Evolutionary conservation across 2,797 vertebrate genomes (phyloP).

Genomic region (Ptychobarbus kaznakovi): DNA sequence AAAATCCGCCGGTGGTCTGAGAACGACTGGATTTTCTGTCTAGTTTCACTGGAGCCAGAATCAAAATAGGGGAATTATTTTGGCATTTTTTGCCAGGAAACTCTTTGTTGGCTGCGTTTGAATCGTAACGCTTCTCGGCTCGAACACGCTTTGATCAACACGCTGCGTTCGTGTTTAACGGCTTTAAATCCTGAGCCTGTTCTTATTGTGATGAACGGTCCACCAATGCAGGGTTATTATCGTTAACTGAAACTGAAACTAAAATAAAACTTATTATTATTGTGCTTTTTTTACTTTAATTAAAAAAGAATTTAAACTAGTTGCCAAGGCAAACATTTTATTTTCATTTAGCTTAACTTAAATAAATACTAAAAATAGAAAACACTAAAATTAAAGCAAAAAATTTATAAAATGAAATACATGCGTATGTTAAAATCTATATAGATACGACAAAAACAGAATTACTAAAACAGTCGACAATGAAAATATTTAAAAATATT

Average conservation of each 20-base stretch:
- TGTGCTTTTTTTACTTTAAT: background rate
- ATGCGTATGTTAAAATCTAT: background rate
- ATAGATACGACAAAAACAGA: background rate
- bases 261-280: background rate
- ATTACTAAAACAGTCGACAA: background rate
- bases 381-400: background rate
- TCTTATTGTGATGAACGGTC: background rate
- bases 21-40: constrained; percentile 84
- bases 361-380: background rate
- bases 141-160: constrained; percentile 29
- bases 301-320: background rate
- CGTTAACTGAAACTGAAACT: background rate
- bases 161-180: constrained; percentile 34
- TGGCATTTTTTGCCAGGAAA: constrained; percentile 70
- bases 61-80: constrained; percentile 82
- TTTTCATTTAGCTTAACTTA: background rate
- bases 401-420: background rate
- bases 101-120: constrained; percentile 62
- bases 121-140: constrained; percentile 53
- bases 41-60: constrained; percentile 77
- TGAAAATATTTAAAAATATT: background rate
- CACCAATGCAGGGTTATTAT: background rate
- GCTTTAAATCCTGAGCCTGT: background rate
- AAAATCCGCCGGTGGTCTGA: constrained; percentile 76
- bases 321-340: background rate